Base-by-base conservation (phyloP, 2,888 invertebrate genomes). In the Gari tellinella region DNA sequence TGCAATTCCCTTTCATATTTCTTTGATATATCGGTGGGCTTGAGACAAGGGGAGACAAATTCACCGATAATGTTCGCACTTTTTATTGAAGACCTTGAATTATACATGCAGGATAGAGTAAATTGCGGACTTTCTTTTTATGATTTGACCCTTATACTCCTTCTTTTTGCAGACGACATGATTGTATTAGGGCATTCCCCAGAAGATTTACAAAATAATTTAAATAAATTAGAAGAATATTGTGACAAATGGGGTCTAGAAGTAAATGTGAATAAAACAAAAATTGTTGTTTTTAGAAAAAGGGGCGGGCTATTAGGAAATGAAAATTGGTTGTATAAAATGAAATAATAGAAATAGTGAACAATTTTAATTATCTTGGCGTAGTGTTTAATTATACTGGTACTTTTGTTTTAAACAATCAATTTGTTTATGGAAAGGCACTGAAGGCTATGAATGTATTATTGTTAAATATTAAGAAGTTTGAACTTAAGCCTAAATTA, bases 91-190 rank as follows among this genome's bases (percentile, higher is more conserved):
- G 26, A 63, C 31, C 2, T 53, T 10, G 43, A 53, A 55, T 21
- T 53, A 38, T 55, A 17, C 51, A 25, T 61, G 21, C 41, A 40
- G 23, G 23, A 51, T 23, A 25, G 38, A 15, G 2, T 19, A 25
- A 21, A 12, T 21, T 38, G 15, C 21, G 25, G 51, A 8, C 19
- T 61, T 31, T 19, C 49, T 4, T 8, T 37, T 2, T 17, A 61
- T 61, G 61, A 61, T 23, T 31, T 61, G 14, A 51, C 31, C 10
- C 8, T 64, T 12, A 31, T 56, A n/a, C 25, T 56, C 25, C 14
- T 64, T 40, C 23, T 55, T 17, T 64, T 48, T 56, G 56, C 64
- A 15, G 64, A 56, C 14, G 64, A 56, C 17, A 56, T 64, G 56
- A 48, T 64, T n/a, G 14, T 56, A 15, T 8, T 64, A 12, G 55